Base-by-base conservation (phyloP, 1,140 invertebrate genomes). In the Bombus polaris region DNA sequence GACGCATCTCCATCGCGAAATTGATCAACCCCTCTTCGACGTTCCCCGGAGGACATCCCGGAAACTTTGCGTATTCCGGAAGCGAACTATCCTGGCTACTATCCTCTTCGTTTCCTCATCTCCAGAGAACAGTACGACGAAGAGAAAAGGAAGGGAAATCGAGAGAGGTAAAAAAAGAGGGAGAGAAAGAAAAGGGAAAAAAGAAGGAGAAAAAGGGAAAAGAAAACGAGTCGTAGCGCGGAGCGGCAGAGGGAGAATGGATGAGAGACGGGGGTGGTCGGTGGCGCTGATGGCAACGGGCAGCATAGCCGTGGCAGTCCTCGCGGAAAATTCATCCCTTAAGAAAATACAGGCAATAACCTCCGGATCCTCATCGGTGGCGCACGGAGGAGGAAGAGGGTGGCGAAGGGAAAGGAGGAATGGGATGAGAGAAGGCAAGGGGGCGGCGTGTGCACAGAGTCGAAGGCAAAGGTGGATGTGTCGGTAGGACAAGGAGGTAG, bases 291-390 rank as follows among this genome's bases (percentile, higher is more conserved):
- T 72, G 68, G 86, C 81, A 83, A 77, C 74, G 76, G 71, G 59
- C 62, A 65, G 53, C 37, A 79, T 83, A 85, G 80, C 66, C 75
- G 80, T 83, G 86, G 80, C 81, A 88, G 79, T 91, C 83, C 84
- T 88, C 79, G 85, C 88, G 83, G 87, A 91, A 89, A 93, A 93
- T 94, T 94, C 91, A 94, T 94, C 93, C 92, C 92, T 94, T 93
- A 94, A 94, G 93, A 95, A 94, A 94, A 94, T 94, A 94, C 93
- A 94, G 92, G 93, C 93, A 94, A 94, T 94, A 95, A 95, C 93
- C 92, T 92, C 88, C 87, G 90, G 90, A 94, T 94, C 91, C 87
- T 93, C 90, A 89, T 91, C 91, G 90, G 92, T 83, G 88, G 89
- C 74, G 87, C 75, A 66, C 73, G 81, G 78, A 79, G 83, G 74